Conservation (phyloP, 2,888 invertebrate species). For the Hermodice carunculata region DNA sequence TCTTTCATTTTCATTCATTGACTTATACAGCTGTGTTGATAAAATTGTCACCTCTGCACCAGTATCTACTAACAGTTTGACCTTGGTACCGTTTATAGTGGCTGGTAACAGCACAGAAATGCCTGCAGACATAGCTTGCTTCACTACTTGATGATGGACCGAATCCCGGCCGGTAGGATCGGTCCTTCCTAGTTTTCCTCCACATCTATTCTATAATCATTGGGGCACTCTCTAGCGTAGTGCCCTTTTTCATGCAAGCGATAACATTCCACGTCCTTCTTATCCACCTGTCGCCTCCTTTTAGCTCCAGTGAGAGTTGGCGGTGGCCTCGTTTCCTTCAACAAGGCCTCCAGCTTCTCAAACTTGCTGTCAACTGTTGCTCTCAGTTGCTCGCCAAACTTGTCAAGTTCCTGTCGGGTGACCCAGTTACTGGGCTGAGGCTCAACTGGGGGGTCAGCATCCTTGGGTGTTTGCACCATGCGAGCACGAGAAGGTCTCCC, state of each 20-base stretch:
- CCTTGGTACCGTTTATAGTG: slow-evolving; percentile 11
- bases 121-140: slow-evolving; percentile 5
- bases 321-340: no score
- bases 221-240: neutral
- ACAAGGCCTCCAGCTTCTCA: no score
- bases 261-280: no score
- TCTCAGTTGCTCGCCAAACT: no score
- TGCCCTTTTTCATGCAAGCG: no score
- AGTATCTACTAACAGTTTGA: slow-evolving; percentile 24
- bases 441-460: neutral
- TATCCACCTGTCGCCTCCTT: no score
- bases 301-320: no score
- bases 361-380: no score
- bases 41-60: slow-evolving; percentile 23
- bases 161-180: slow-evolving; percentile 25
- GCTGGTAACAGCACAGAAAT: slow-evolving; percentile 7
- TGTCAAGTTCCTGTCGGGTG: no score
- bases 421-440: no score
- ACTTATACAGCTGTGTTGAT: slow-evolving; percentile 8
- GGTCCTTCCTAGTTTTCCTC: slow-evolving; percentile 30
- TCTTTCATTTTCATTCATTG: neutral
- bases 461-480: neutral
- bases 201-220: no score
- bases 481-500: neutral
- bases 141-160: slow-evolving; percentile 8